Percentiles rank a stretch among this genome's conserved stretches.
Evolutionary conservation across 2,797 vertebrate species (phyloP).

Genomic region (Pseudochromis fuscus): DNA sequence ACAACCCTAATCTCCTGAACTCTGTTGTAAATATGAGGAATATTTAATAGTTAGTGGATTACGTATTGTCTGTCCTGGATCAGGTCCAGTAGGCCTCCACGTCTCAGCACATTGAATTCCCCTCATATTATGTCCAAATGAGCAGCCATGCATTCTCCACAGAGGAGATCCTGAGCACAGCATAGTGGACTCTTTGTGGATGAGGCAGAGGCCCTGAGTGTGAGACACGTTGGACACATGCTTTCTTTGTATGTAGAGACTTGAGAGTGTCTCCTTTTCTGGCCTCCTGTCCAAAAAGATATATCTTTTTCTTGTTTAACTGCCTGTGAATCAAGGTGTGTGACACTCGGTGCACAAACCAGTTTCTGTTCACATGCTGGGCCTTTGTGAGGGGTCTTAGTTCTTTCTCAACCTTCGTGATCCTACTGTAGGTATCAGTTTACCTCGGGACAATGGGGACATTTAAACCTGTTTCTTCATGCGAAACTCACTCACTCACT

Average conservation of each 20-base stretch:
- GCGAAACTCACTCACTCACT: neutral
- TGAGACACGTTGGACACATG: constrained; percentile 12
- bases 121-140: constrained; percentile 58
- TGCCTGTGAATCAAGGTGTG: neutral
- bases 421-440: neutral
- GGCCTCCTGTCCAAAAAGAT: neutral
- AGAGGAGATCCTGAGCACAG: constrained; percentile 34
- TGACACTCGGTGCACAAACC: neutral
- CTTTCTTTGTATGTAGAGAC: constrained; percentile 5
- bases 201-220: constrained; percentile 5
- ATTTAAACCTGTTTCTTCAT: constrained; percentile 4
- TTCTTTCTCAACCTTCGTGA: neutral
- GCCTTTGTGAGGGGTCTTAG: neutral
- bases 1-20: neutral
- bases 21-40: neutral
- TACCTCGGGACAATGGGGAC: constrained; percentile 16
- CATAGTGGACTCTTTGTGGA: constrained; percentile 61
- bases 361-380: neutral
- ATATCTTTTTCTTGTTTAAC: neutral
- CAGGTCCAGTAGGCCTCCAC: neutral
- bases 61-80: constrained; percentile 10
- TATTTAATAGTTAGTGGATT: neutral
- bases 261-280: neutral
- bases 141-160: constrained; percentile 58
- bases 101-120: constrained; percentile 39